Percentiles rank a stretch among this genome's conserved stretches.
These are phyloP conservation scores for Crocuta crocuta DNA, from an alignment of 2,113 vertebrate species.

Conservation along the genomic window DNA sequence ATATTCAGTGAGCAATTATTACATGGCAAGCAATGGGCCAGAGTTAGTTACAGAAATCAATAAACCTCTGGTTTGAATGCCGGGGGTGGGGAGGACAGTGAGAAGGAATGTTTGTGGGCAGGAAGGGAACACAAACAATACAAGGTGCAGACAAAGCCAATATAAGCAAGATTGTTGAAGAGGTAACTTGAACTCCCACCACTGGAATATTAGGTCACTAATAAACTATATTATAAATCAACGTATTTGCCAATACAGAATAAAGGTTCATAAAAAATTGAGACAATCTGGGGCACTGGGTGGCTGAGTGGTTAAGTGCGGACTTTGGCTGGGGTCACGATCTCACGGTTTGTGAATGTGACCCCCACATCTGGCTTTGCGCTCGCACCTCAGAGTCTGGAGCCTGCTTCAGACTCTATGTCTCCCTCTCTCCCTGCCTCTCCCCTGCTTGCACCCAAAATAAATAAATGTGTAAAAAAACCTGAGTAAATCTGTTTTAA, in stretches of 20 bases:
- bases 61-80: not conserved
- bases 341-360: too few species aligned
- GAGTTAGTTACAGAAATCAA: not conserved
- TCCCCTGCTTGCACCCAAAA: too few species aligned
- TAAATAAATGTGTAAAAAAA: not conserved
- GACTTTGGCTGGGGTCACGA: too few species aligned
- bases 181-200: not conserved
- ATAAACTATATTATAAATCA: not conserved
- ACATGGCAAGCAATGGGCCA: not conserved
- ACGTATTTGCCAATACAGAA: not conserved
- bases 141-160: not conserved
- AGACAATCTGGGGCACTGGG: not conserved
- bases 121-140: not conserved
- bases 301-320: too few species aligned
- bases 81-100: not conserved
- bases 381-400: too few species aligned
- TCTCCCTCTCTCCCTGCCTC: too few species aligned
- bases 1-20: slow-evolving; percentile 31
- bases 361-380: too few species aligned
- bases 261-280: not conserved
- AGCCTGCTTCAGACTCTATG: too few species aligned
- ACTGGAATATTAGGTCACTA: not conserved
- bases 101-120: not conserved
- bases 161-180: not conserved
- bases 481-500: not conserved